Conservation (phyloP, 2,888 invertebrate species). For the Liodrosophila aerea region DNA sequence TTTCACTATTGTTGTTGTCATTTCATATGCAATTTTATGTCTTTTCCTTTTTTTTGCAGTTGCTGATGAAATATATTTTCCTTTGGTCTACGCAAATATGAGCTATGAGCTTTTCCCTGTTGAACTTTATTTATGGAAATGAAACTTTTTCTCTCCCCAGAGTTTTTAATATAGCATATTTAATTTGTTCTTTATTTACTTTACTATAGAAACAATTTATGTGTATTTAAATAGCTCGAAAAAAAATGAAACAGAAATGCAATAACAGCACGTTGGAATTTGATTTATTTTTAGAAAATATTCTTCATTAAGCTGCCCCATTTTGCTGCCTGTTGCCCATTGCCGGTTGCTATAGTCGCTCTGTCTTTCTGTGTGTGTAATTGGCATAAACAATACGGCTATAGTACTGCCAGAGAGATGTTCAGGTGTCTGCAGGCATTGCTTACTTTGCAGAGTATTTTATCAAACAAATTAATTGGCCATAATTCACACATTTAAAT, state of each 20-base stretch:
- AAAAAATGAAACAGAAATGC: background rate
- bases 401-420: background rate
- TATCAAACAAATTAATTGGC: conserved; percentile 54
- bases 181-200: no score
- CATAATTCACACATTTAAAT: conserved; percentile 39
- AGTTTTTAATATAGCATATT: background rate
- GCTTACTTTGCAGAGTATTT: no score
- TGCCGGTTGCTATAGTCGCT: background rate
- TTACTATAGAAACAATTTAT: no score
- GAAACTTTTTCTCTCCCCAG: no score
- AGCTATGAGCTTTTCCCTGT: no score
- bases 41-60: no score
- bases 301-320: conserved; percentile 16
- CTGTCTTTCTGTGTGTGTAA: conserved; percentile 11
- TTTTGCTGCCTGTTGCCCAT: background rate
- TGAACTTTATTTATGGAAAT: no score
- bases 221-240: no score
- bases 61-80: no score
- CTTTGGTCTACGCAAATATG: no score
- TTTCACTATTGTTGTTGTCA: no score
- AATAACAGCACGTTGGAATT: background rate
- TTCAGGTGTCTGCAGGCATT: no score
- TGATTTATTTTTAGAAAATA: conserved; percentile 29
- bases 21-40: background rate
- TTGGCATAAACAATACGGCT: conserved; percentile 19